Evolutionary conservation across 2,113 vertebrate genomes (phyloP), one percentile per base, ranked within the genome.

Genomic region (Rafetus swinhoei): DNA sequence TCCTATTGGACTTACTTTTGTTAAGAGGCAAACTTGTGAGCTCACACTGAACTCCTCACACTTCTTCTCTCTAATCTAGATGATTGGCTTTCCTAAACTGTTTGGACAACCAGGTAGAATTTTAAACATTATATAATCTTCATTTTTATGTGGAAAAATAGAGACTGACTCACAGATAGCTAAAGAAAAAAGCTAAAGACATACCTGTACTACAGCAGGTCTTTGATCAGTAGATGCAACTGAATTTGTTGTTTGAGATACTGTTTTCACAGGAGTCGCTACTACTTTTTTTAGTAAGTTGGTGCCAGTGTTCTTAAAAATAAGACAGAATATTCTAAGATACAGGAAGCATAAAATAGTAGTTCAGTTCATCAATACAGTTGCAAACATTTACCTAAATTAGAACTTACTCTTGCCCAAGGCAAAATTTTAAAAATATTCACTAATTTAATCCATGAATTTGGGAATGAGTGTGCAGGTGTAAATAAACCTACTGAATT

Each of bases 181-280:
- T 69, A n/a, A n/a, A 77, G 89, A 74, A 25, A 69, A 79, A 53
- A 45, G 29, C 4, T 55, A 88, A 5, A 13, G 11, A 94, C 97
- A 90, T 97, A 98, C 98, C 96, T 98, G 98, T 85, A 97, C 95
- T 93, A 97, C 87, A 94, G 98, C 95, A 53, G 97, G 93, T 95
- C 98, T 97, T 55, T 98, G 97, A 87, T 93, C 95, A 93, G 97
- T 77, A 27, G 98, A 93, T 85, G 96, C 87, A 77, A 98, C 87
- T 86, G 98, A 95, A 94, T 97, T 97, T 92, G 93, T 97, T 84
- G 97, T 90, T 81, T 97, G 94, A 57, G 97, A 90, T 27, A 98
- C 77, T 7, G 95, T 96, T 97, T 98, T 98, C 97, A 97, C 98
- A 97, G 98, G 93, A 0, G 98, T 93, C 91, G 98, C 88, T 93